phyloP scores from a whole-genome alignment of 2,797 vertebrate species.

The Myotis vivesi region DNA sequence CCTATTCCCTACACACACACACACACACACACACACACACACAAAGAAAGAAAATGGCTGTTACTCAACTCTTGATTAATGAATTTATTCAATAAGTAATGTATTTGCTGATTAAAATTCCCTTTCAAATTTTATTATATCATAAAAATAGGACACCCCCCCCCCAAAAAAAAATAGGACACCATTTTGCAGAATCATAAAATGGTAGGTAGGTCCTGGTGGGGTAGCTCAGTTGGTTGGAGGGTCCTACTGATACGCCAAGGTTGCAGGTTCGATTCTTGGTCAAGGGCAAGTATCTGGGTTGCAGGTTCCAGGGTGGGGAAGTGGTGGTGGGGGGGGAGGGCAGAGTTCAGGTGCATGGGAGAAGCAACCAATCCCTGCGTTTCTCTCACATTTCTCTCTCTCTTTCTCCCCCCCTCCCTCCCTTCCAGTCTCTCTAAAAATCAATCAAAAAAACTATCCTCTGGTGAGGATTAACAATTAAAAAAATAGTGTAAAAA shows the following conservation, averaged over 20 bases:
- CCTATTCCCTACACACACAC: background rate
- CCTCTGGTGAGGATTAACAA: too few species aligned
- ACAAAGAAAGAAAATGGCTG: background rate
- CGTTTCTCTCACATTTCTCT: too few species aligned
- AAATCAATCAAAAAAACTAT: background rate
- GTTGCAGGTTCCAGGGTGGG: too few species aligned
- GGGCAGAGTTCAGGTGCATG: too few species aligned
- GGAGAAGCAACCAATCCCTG: too few species aligned
- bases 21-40: too few species aligned
- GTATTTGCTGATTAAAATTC: background rate
- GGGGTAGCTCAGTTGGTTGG: too few species aligned
- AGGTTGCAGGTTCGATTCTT: too few species aligned
- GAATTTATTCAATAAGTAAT: background rate
- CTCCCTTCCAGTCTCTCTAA: background rate
- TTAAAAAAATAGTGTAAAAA: background rate
- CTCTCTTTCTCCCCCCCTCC: too few species aligned
- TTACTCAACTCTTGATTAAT: background rate
- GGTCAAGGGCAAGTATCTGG: too few species aligned
- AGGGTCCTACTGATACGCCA: too few species aligned
- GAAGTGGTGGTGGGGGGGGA: too few species aligned
- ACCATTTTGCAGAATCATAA: background rate
- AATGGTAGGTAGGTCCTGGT: background rate
- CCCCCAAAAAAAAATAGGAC: slow-evolving; percentile 7
- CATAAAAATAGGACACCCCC: background rate
- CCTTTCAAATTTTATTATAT: background rate